phyloP scores from a whole-genome alignment of 2,113 vertebrate genomes.

The Grantiella picta region DNA sequence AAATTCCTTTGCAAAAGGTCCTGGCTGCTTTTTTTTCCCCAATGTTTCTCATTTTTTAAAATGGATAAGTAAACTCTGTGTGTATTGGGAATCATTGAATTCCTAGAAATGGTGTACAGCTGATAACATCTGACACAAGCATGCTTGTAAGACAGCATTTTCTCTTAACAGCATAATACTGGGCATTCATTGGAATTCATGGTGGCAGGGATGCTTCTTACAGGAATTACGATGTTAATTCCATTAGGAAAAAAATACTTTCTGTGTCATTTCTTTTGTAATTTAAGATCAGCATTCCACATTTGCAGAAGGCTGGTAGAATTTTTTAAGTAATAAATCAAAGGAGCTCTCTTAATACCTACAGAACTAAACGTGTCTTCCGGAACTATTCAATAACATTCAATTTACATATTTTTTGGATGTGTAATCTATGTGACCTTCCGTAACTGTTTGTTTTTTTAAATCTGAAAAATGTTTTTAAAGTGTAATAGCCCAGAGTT shows the following conservation, averaged over 20 bases:
- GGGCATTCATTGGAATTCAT: neutral
- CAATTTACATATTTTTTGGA: neutral
- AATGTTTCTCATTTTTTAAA: neutral
- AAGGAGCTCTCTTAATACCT: neutral
- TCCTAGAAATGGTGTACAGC: neutral
- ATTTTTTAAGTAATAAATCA: neutral
- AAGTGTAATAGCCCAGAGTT: constrained; percentile 39
- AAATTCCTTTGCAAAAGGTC: neutral
- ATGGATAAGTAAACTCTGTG: neutral
- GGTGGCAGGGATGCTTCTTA: neutral
- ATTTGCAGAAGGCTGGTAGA: neutral
- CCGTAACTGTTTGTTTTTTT: constrained; percentile 35
- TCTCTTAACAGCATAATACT: neutral
- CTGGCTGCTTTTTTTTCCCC: neutral
- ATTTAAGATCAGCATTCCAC: neutral
- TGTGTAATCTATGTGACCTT: constrained; percentile 1
- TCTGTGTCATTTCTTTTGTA: neutral
- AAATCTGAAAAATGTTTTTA: constrained; percentile 30
- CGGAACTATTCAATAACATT: neutral
- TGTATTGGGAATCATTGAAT: neutral
- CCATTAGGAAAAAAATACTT: neutral
- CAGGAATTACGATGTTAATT: neutral
- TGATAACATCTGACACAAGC: neutral
- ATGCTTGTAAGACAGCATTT: neutral
- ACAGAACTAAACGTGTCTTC: neutral